Conservation (phyloP, 1,140 invertebrate genomes). For the Drosophila sturtevanti region DNA sequence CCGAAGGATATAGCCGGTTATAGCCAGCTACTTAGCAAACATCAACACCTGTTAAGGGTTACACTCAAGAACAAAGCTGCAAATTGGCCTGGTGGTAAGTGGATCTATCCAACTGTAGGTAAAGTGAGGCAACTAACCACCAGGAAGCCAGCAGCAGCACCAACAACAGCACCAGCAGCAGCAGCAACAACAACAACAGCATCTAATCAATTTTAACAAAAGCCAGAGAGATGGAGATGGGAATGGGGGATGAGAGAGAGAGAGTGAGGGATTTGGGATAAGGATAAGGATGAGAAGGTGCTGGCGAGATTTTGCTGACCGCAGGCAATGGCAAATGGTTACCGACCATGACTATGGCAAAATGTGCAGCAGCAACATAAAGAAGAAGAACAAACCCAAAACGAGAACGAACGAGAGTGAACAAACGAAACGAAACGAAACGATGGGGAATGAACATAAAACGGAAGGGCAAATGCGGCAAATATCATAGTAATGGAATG, state of each 20-base stretch:
- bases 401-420: no score
- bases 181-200: conserved; percentile 39
- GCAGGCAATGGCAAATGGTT: conserved; percentile 63
- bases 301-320: conserved; percentile 51
- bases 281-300: conserved; percentile 18
- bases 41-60: conserved; percentile 75
- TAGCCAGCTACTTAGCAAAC: conserved; percentile 70
- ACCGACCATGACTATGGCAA: conserved; percentile 33
- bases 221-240: conserved; percentile 1
- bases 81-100: conserved; percentile 65
- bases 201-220: conserved; percentile 69
- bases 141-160: conserved; percentile 11
- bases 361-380: conserved; percentile 8
- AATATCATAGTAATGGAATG: not conserved
- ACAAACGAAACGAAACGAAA: not conserved
- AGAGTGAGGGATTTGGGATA: no score
- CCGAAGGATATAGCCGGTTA: not conserved
- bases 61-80: conserved; percentile 66
- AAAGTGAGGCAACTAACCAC: conserved; percentile 22
- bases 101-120: conserved; percentile 32
- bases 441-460: not conserved
- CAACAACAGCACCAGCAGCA: conserved; percentile 27
- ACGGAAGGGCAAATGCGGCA: not conserved
- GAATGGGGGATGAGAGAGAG: not conserved
- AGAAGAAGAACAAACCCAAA: not conserved